Conservation (phyloP, 2,113 vertebrate genomes). For the Calcarius ornatus region DNA sequence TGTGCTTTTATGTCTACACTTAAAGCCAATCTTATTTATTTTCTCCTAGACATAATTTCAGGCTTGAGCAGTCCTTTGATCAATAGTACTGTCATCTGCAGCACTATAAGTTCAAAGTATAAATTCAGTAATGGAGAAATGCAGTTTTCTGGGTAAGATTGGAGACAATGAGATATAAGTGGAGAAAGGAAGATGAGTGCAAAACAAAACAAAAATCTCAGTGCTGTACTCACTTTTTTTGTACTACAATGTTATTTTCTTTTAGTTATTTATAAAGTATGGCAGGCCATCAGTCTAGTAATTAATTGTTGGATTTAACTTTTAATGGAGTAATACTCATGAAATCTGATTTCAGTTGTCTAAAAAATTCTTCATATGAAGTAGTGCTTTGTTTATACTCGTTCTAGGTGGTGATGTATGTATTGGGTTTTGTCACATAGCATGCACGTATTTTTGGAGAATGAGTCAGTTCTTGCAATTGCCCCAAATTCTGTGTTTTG, state of each 20-base stretch:
- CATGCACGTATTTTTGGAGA: background rate
- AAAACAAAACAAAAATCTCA: background rate
- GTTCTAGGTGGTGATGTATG: background rate
- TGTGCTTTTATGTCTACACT: background rate
- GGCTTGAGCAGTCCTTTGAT: conserved; percentile 26
- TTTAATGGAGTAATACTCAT: background rate
- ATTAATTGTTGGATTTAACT: background rate
- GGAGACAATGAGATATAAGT: background rate
- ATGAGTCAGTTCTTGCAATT: background rate
- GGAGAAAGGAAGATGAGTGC: background rate
- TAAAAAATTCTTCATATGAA: background rate
- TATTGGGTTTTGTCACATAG: background rate
- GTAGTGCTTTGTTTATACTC: background rate
- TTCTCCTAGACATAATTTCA: background rate
- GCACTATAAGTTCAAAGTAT: conserved; percentile 23
- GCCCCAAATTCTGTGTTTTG: background rate
- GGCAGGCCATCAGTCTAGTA: background rate
- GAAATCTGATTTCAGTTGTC: background rate
- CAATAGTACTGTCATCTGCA: background rate
- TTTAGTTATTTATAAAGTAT: background rate
- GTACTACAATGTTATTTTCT: background rate
- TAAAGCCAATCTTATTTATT: background rate
- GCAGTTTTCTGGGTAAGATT: background rate
- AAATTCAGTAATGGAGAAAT: conserved; percentile 26
- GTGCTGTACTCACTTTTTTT: background rate